phyloP scores from a whole-genome alignment of 2,888 invertebrate species.

The Dryobotodes eremita region DNA sequence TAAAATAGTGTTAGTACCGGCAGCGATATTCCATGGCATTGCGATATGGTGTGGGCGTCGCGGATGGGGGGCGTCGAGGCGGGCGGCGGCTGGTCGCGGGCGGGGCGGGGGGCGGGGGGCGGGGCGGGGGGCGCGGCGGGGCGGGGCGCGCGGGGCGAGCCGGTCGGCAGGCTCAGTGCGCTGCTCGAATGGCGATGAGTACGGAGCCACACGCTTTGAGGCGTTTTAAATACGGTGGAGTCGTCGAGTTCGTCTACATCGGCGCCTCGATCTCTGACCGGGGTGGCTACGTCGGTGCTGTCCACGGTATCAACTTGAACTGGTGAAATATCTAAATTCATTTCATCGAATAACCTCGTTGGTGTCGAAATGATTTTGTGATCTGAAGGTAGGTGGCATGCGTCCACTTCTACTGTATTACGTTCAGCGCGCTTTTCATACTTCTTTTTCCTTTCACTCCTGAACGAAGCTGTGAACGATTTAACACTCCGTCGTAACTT shows the following conservation, averaged over 20 bases:
- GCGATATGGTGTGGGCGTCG: slow-evolving; percentile 88
- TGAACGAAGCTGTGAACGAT: slow-evolving; percentile 89
- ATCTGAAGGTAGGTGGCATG: slow-evolving; percentile 81
- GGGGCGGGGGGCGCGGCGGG: slow-evolving; percentile 63
- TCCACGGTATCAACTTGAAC: slow-evolving; percentile 88
- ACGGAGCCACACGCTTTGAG: slow-evolving; percentile 84
- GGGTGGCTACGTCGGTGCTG: slow-evolving; percentile 82
- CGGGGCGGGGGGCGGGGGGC: slow-evolving; percentile 74
- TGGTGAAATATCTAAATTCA: slow-evolving; percentile 86
- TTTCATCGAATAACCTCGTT: slow-evolving; percentile 81
- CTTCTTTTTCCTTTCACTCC: slow-evolving; percentile 89
- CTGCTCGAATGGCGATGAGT: slow-evolving; percentile 84
- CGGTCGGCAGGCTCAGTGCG: slow-evolving; percentile 59
- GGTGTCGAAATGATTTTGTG: slow-evolving; percentile 84
- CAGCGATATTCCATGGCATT: slow-evolving; percentile 90
- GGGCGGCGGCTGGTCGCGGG: slow-evolving; percentile 83
- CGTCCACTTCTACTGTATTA: slow-evolving; percentile 85
- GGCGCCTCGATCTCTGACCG: slow-evolving; percentile 67
- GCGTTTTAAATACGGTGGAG: slow-evolving; percentile 86
- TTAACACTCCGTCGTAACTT: slow-evolving; percentile 88
- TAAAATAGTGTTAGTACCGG: slow-evolving; percentile 92
- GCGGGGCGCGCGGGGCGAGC: slow-evolving; percentile 64
- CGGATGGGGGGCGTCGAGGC: slow-evolving; percentile 85
- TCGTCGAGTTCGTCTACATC: slow-evolving; percentile 85
- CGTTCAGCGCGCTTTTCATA: slow-evolving; percentile 86